Evolutionary conservation across 1,140 invertebrate genomes (phyloP).

Genomic region (Eueides isabella): DNA sequence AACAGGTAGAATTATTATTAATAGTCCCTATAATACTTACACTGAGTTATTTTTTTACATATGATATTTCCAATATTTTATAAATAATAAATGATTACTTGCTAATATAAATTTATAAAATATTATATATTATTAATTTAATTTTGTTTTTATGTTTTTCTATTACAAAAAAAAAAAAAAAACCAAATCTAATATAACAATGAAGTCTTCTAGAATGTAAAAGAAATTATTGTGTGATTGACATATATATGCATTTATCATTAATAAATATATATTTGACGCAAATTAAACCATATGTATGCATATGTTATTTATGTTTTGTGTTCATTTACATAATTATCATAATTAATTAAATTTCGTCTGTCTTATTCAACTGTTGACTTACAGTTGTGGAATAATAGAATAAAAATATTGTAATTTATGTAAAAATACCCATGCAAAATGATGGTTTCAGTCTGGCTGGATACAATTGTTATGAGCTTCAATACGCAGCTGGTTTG

Average conservation of each 20-base stretch:
- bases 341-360: conserved; percentile 18
- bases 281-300: not conserved
- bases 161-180: no score
- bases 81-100: no score
- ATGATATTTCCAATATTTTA: no score
- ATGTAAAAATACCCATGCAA: not conserved
- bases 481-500: no score
- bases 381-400: conserved; percentile 1
- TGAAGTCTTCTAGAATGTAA: not conserved
- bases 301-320: conserved; percentile 1
- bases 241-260: not conserved
- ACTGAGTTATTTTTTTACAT: no score
- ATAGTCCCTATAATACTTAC: no score
- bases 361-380: conserved; percentile 15
- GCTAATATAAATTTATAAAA: no score
- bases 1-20: no score
- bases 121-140: no score
- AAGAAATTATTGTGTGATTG: not conserved
- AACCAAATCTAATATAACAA: not conserved
- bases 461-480: not conserved
- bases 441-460: not conserved
- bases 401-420: conserved; percentile 3
- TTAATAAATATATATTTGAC: conserved; percentile 1
- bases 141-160: no score
- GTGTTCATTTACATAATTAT: conserved; percentile 10